Evolutionary conservation across 2,113 vertebrate genomes (phyloP), one percentile per base, ranked within the genome.

Genomic region (Neopipo cinnamomea): DNA sequence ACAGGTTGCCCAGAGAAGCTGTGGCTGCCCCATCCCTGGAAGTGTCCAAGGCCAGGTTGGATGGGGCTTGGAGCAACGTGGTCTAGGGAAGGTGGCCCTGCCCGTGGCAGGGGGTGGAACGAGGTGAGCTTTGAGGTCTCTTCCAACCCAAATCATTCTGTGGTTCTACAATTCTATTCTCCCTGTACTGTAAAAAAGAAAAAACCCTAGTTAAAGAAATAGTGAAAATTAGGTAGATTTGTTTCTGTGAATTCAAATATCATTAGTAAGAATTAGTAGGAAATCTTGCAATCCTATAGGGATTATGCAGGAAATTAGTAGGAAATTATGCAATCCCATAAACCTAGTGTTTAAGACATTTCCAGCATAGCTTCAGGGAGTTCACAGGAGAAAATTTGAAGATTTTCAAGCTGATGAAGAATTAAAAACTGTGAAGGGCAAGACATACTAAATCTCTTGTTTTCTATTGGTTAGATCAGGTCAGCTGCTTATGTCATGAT

Each of bases 341-440:
- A 63, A 37, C 4, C 8, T 35, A 7, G 8, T 52, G 33, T 55
- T 75, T 55, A 65, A 63, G 35, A 30, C 9, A 74, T 12, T 19
- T 81, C 19, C 70, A 47, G 3, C 10, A 11, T 33, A 44, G 19
- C 9, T 58, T 46, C 15, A 37, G 21, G 8, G 28, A 79, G 10
- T 6, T 58, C 0, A 0, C 4, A 5, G 10, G 21, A 44, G 14
- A 71, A 89, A 67, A 49, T 5, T 5, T 2, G 22, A 31, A 11
- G 19, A 33, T 78, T 90, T 85, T 70, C 37, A 67, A 22, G 9
- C 18, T 58, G 31, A 14, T 58, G 16, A 86, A 79, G 23, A 41
- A 42, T 46, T 33, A 42, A 13, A 18, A 58, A 15, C 4, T 7
- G 7, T 37, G 16, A 25, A 58, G 9, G 4, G 4, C 28, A 70